Evolutionary conservation across 2,113 vertebrate genomes (phyloP), one percentile per base, ranked within the genome.

Genomic region (Bambusicola thoracicus): DNA sequence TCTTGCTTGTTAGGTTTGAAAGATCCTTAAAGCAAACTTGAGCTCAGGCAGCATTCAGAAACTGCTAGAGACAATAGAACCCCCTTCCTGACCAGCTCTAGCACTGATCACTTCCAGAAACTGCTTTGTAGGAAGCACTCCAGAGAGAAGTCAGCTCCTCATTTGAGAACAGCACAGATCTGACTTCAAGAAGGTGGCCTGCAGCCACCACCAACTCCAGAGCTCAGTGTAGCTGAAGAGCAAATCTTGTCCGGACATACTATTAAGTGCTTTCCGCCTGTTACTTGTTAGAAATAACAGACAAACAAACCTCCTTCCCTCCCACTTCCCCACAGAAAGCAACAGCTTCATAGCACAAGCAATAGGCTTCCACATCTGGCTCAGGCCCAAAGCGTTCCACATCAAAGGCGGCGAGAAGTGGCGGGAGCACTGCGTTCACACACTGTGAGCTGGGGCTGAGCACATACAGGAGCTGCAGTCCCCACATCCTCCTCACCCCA

Each of bases 281-380:
- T 34, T 14, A 62, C 73, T 70, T 77, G 4, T 87, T 85, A 49
- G 10, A 59, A 90, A 38, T 55, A 80, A 74, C 27, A 58, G 38
- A 66, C 43, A 83, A 76, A 87, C 2, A 59, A 76, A 14, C 8
- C n/a, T 22, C 8, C 11, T 82, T 80, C 62, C 24, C 13, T 87
- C 41, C 29, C 36, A 25, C 40, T 89, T 90, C 70, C 89, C 90
- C 67, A 70, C 36, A 92, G 81, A 73, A 92, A 90, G 75, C 74
- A 83, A 19, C 44, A 83, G 29, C 36, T 69, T 69, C 63, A 43
- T 6, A 85, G 72, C 44, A 90, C 27, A 40, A 92, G 59, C 16
- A 80, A 66, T 44, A 49, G 9, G 36, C 44, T 93, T 36, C 36
- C 62, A 74, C 55, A 32, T 69, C 38, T 63, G 76, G 63, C 59